phyloP scores from a whole-genome alignment of 2,888 invertebrate species.

The Lamellibrachia satsuma region DNA sequence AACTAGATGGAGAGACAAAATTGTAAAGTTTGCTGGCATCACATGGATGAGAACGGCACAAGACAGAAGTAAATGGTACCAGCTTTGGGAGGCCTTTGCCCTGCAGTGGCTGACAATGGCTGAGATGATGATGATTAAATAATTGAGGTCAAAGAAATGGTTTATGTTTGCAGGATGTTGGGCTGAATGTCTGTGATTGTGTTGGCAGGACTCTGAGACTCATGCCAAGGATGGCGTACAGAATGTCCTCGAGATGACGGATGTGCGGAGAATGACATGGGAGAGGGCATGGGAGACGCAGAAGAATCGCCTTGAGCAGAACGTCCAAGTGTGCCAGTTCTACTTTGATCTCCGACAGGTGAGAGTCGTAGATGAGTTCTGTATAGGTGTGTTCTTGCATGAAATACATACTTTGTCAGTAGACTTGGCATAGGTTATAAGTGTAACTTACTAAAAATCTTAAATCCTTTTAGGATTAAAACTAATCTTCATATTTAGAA shows the following conservation, averaged over 20 bases:
- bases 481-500: not conserved
- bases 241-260: conserved; percentile 74
- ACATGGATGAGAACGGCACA: too few species aligned
- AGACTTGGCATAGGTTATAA: too few species aligned
- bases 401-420: too few species aligned
- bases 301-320: conserved; percentile 73
- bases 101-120: too few species aligned
- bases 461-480: not conserved
- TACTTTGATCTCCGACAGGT: conserved; percentile 73
- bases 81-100: too few species aligned
- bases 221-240: conserved; percentile 77
- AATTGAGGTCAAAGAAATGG: not conserved
- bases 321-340: conserved; percentile 74
- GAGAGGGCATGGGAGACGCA: conserved; percentile 73
- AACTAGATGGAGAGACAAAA: too few species aligned
- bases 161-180: not conserved
- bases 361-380: conserved; percentile 8
- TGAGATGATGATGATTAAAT: not conserved
- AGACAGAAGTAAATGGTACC: too few species aligned
- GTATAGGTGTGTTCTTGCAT: too few species aligned
- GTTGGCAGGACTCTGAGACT: conserved; percentile 72
- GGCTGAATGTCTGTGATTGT: conserved; percentile 68
- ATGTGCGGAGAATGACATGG: conserved; percentile 73
- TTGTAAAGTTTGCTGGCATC: too few species aligned
- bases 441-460: too few species aligned